A percentile compares a stretch with the other conserved stretches of the same genome.
Evolutionary conservation across 1,140 invertebrate genomes (phyloP).

Genomic region (Orussus abietinus): DNA sequence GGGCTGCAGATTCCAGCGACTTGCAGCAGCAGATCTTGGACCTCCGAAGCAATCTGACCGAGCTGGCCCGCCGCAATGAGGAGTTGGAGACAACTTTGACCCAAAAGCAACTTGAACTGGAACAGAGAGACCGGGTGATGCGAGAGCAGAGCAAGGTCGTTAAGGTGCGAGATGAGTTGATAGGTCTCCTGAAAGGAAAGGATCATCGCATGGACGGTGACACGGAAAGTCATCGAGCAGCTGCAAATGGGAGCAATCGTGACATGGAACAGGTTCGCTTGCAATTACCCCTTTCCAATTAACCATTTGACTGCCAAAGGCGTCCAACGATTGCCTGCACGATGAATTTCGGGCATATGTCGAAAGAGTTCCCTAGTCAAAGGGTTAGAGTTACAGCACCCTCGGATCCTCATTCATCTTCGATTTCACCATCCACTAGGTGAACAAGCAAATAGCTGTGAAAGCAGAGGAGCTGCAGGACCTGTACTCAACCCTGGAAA

Average conservation of each 20-base stretch:
- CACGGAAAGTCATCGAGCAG: not conserved
- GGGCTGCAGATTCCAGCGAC: constrained; percentile 18
- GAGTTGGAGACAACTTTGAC: constrained; percentile 48
- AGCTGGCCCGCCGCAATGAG: constrained; percentile 46
- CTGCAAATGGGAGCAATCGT: not conserved
- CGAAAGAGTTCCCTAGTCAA: no score
- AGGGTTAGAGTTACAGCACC: no score
- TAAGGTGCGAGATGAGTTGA: constrained; percentile 55
- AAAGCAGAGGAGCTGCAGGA: constrained; percentile 57
- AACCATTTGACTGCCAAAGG: no score
- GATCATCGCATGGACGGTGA: constrained; percentile 17
- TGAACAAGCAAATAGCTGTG: constrained; percentile 52
- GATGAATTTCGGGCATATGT: no score
- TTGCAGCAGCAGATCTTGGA: constrained; percentile 46
- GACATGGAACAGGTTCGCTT: constrained; percentile 2
- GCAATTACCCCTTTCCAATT: no score
- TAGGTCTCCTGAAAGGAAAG: constrained; percentile 51
- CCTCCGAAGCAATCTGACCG: constrained; percentile 44
- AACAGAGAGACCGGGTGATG: constrained; percentile 54
- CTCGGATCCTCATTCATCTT: no score
- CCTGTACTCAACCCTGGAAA: constrained; percentile 51
- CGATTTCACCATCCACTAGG: no score
- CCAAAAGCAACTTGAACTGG: constrained; percentile 52
- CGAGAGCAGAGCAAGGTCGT: constrained; percentile 53
- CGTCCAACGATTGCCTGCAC: no score